phyloP scores from a whole-genome alignment of 2,113 vertebrate species.

The Ictalurus furcatus region DNA sequence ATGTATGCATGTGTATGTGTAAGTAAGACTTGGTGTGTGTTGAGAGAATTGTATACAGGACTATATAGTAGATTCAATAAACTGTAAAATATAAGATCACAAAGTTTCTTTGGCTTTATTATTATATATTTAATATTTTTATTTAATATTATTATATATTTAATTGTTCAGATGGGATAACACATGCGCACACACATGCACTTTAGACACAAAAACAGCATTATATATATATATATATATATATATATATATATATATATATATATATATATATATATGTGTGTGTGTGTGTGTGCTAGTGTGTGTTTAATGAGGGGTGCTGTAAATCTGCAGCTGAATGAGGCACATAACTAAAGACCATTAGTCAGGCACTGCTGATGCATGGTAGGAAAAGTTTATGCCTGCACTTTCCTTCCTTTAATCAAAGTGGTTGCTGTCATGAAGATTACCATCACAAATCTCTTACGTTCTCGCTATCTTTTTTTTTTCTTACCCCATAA shows the following conservation, averaged over 20 bases:
- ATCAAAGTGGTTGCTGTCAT: constrained; percentile 14
- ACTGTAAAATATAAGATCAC: neutral
- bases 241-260: neutral
- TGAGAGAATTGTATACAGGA: neutral
- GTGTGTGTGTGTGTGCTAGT: constrained; percentile 14
- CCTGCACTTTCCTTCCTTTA: constrained; percentile 27
- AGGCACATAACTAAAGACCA: constrained; percentile 18
- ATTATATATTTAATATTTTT: neutral
- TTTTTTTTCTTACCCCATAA: neutral
- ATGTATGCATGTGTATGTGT: neutral
- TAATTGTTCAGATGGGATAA: neutral
- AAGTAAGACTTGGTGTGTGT: neutral
- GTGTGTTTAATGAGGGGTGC: neutral
- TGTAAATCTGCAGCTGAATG: constrained; percentile 37
- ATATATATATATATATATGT: neutral
- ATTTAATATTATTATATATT: neutral
- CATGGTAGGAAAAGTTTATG: constrained; percentile 26
- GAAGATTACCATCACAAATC: neutral
- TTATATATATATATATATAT: too few species aligned
- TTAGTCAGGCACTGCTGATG: constrained; percentile 30
- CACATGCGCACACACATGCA: too few species aligned
- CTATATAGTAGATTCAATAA: neutral
- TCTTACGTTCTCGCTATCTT: neutral
- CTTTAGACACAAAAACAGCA: too few species aligned
- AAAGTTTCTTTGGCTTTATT: neutral